phyloP scores from a whole-genome alignment of 2,888 invertebrate species.

The Hybos culiciformis region DNA sequence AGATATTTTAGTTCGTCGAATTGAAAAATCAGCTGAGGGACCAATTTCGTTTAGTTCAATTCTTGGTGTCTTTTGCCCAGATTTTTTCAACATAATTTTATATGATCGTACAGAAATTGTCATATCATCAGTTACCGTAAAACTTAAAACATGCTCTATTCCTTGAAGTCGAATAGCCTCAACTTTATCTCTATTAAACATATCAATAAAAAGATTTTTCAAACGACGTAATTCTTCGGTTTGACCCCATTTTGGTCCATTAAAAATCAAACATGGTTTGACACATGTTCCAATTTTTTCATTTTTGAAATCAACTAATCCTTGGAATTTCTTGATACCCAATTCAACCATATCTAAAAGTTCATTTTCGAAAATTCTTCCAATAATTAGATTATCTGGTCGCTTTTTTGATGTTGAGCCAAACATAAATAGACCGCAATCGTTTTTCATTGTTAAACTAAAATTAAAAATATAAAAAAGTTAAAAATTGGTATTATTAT shows the following conservation, averaged over 20 bases:
- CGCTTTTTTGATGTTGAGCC: conserved; percentile 90
- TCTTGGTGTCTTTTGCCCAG: conserved; percentile 74
- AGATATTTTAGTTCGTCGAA: conserved; percentile 77
- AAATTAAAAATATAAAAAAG: conserved; percentile 13
- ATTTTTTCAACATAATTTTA: conserved; percentile 78
- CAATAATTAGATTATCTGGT: conserved; percentile 80
- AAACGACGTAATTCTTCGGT: conserved; percentile 66
- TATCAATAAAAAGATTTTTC: conserved; percentile 80
- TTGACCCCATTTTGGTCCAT: conserved; percentile 82
- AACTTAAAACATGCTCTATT: conserved; percentile 82
- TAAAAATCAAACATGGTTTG: conserved; percentile 85
- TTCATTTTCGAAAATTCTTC: conserved; percentile 77
- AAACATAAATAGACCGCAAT: conserved; percentile 80
- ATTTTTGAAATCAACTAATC: conserved; percentile 64
- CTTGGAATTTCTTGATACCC: conserved; percentile 69
- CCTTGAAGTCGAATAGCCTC: conserved; percentile 79
- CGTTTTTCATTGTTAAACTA: conserved; percentile 63
- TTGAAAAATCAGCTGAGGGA: conserved; percentile 74
- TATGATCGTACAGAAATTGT: conserved; percentile 64
- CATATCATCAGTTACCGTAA: conserved; percentile 68
- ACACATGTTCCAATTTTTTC: conserved; percentile 66
- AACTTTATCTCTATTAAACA: conserved; percentile 55
- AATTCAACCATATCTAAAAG: conserved; percentile 94
- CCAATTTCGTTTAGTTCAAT: conserved; percentile 65
- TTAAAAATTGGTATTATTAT: not conserved